Evolutionary conservation across 35 echinoderm and acorn worm genomes (phyloP).

Genomic region (Lytechinus variegatus): DNA sequence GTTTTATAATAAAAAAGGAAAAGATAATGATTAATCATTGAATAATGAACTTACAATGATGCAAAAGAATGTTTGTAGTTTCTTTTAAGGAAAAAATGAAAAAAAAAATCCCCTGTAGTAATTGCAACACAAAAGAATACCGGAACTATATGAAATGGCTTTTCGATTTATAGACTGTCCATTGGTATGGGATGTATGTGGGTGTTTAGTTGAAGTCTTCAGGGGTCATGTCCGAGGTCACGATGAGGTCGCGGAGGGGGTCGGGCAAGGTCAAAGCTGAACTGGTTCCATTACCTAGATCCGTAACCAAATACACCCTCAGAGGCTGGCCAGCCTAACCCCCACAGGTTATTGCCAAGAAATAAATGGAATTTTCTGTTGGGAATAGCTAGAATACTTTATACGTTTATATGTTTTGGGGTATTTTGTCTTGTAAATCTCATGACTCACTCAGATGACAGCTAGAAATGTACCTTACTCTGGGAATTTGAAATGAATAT

Average conservation of each 20-base stretch:
- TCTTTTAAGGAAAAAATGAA: too few relatives aligned
- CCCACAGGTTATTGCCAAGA: background rate
- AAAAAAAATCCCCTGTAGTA: too few relatives aligned
- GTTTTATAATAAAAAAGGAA: too few relatives aligned
- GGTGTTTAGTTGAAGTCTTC: constrained; percentile 25
- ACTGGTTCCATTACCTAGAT: constrained; percentile 22
- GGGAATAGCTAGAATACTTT: background rate
- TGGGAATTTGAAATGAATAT: background rate
- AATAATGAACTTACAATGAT: too few relatives aligned
- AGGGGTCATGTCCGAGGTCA: constrained; percentile 48
- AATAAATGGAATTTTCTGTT: background rate
- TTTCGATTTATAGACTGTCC: background rate
- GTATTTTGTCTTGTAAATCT: background rate
- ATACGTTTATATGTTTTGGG: background rate
- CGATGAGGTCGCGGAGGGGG: background rate
- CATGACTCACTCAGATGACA: background rate
- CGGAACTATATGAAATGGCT: background rate
- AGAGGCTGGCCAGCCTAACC: background rate
- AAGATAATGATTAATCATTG: too few relatives aligned
- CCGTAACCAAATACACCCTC: background rate
- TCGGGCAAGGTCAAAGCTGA: constrained; percentile 35
- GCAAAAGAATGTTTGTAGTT: too few relatives aligned
- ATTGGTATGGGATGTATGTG: constrained; percentile 3
- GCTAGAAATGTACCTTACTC: background rate
- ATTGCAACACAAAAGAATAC: background rate